These are phyloP conservation scores for Hyposoter didymator DNA, from an alignment of 2,888 invertebrate species.

Conservation along the genomic window DNA sequence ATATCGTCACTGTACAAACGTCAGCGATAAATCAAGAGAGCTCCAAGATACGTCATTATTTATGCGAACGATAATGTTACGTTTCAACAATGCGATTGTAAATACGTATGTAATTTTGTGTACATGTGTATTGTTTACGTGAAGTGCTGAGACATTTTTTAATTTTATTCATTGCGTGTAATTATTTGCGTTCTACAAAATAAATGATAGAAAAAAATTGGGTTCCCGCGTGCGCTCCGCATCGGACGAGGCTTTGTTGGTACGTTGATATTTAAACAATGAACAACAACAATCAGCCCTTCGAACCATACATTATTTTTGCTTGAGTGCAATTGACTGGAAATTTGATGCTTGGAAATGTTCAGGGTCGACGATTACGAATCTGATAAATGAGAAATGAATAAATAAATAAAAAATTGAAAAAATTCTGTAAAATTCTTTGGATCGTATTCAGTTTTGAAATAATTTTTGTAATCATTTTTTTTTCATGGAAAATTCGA, in stretches of 20 bases:
- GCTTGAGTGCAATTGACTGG: no score
- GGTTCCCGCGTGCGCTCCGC: conserved; percentile 22
- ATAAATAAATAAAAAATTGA: no score
- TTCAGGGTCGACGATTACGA: not conserved
- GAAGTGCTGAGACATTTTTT: conserved; percentile 49
- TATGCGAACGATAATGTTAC: conserved; percentile 30
- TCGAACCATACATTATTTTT: no score
- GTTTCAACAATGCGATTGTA: conserved; percentile 30
- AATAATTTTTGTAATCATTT: no score
- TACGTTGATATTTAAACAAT: not conserved
- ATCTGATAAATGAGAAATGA: no score
- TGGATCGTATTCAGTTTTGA: not conserved
- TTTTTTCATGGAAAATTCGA: not conserved
- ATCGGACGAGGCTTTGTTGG: conserved; percentile 26
- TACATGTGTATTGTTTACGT: conserved; percentile 38
- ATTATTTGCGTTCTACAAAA: conserved; percentile 51
- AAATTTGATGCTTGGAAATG: no score
- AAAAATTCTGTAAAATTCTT: not conserved
- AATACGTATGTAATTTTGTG: conserved; percentile 27
- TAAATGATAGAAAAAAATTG: conserved; percentile 11
- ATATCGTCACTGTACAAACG: conserved; percentile 50
- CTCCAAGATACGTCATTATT: conserved; percentile 27
- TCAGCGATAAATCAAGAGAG: conserved; percentile 47
- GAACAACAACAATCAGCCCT: not conserved
- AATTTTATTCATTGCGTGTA: conserved; percentile 42